phyloP scores from a whole-genome alignment of 2,888 invertebrate genomes.

The Erebia aethiops region DNA sequence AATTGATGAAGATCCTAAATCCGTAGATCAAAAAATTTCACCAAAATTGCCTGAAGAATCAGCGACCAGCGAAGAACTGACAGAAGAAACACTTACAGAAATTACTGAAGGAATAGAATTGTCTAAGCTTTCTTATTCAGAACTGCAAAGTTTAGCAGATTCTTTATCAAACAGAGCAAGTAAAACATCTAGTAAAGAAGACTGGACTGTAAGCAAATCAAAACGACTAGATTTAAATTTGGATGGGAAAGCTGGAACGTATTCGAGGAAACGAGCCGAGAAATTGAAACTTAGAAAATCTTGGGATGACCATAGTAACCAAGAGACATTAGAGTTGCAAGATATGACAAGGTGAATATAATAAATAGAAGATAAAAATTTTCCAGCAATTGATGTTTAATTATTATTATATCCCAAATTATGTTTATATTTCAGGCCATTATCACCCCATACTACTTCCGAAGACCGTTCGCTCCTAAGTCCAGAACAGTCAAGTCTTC shows the following conservation, averaged over 20 bases:
- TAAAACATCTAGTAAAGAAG: conserved; percentile 77
- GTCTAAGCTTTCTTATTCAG: conserved; percentile 70
- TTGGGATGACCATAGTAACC: conserved; percentile 88
- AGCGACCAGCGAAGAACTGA: conserved; percentile 56
- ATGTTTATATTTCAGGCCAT: conserved; percentile 55
- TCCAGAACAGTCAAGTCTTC: conserved; percentile 71
- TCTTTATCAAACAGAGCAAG: conserved; percentile 63
- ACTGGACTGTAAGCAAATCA: conserved; percentile 71
- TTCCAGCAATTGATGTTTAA: neutral
- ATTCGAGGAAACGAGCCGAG: conserved; percentile 76
- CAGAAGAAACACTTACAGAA: conserved; percentile 71
- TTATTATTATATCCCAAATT: neutral
- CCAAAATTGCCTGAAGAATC: conserved; percentile 42
- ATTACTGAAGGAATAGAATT: conserved; percentile 72
- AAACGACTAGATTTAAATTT: conserved; percentile 73
- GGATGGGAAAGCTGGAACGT: conserved; percentile 77
- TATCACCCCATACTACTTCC: conserved; percentile 73
- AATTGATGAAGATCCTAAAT: conserved; percentile 56
- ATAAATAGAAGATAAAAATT: neutral
- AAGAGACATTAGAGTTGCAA: conserved; percentile 86
- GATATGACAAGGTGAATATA: conserved; percentile 79
- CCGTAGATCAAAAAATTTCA: conserved; percentile 46
- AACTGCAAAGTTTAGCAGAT: conserved; percentile 74
- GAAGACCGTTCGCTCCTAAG: conserved; percentile 77
- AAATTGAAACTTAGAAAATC: conserved; percentile 82